Conservation (phyloP, 2,888 invertebrate genomes). For the Auanema freiburgensis region DNA sequence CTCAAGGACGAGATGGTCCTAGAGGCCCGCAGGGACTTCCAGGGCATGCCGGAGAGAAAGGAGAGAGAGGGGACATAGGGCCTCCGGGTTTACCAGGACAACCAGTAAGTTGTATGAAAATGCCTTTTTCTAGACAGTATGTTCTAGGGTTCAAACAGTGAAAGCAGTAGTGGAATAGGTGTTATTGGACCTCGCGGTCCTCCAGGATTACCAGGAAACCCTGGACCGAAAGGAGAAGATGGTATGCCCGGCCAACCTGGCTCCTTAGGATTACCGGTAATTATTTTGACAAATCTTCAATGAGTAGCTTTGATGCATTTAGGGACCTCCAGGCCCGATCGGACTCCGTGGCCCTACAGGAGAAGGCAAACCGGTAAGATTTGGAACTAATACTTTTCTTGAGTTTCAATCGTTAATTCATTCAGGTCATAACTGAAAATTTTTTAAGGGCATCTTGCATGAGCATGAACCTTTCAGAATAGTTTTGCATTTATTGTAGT, state of each 20-base stretch:
- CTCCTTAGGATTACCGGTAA: slow-evolving; percentile 50
- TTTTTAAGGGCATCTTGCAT: neutral
- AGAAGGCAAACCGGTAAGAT: slow-evolving; percentile 48
- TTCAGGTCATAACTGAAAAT: neutral
- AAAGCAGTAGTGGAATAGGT: neutral
- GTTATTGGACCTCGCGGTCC: slow-evolving; percentile 23
- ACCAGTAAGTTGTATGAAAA: slow-evolving; percentile 27
- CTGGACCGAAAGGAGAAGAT: slow-evolving; percentile 35
- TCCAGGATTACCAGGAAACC: slow-evolving; percentile 34
- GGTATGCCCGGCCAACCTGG: slow-evolving; percentile 54
- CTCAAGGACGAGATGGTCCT: slow-evolving; percentile 19
- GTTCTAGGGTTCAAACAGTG: neutral
- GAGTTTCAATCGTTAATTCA: neutral
- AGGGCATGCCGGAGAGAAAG: slow-evolving; percentile 58
- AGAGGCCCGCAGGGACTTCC: slow-evolving; percentile 58
- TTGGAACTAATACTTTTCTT: neutral
- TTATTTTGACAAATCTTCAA: slow-evolving; percentile 35
- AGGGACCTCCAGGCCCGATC: slow-evolving; percentile 59
- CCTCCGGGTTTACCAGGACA: slow-evolving; percentile 57
- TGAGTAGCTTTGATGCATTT: slow-evolving; percentile 51
- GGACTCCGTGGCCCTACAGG: slow-evolving; percentile 52
- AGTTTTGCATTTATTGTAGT: slow-evolving; percentile 15
- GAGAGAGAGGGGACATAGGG: slow-evolving; percentile 61
- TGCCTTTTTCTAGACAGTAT: neutral
- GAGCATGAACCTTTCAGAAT: neutral